Base-by-base conservation (phyloP, 2,113 vertebrate genomes). In the Rhinoderma darwinii region DNA sequence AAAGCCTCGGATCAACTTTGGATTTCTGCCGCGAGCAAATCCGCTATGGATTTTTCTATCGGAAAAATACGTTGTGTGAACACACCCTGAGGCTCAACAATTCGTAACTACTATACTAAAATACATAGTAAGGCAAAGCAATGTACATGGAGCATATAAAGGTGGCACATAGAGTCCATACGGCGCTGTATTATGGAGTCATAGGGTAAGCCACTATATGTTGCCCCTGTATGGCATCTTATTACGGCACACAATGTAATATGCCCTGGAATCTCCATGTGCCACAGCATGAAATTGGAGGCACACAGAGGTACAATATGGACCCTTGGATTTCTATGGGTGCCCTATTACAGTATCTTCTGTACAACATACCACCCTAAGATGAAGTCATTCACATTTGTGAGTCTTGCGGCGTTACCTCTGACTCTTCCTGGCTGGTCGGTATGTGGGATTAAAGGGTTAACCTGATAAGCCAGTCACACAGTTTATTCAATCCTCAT, bases 401-500 rank as follows among this genome's bases (percentile, higher is more conserved):
- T 30, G 6, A 4, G 20, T 37, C 30, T 37, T 70, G 20, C 8
- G 4, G 4, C 11, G 18, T 17, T 66, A 66, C 30, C 30, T 1
- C 18, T 70, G 32, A 17, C 68, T 72, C 37, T 11, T 72, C 37
- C 68, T 72, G 32, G 43, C 27, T 0, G 75, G 44, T 50, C 50
- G 27, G 44, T 11, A n/a, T 27, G 54, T 8, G 22, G 51, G 37
- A 63, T 66, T 59, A 77, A 85, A 47, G 37, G 32, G 84, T 85
- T 85, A 85, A 77, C 73, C 27, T 56, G 84, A 78, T 37, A 56
- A 86, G 18, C 43, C 35, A 87, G 77, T 47, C 47, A 41, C 50
- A 81, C 90, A 86, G 93, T 93, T 92, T 91, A 92, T 91, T 92
- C 94, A 92, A 86, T 89, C 88, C 91, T 92, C 92, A 91, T 94